Conservation (phyloP, 2,113 vertebrate species). For the Elanus axillaris region DNA sequence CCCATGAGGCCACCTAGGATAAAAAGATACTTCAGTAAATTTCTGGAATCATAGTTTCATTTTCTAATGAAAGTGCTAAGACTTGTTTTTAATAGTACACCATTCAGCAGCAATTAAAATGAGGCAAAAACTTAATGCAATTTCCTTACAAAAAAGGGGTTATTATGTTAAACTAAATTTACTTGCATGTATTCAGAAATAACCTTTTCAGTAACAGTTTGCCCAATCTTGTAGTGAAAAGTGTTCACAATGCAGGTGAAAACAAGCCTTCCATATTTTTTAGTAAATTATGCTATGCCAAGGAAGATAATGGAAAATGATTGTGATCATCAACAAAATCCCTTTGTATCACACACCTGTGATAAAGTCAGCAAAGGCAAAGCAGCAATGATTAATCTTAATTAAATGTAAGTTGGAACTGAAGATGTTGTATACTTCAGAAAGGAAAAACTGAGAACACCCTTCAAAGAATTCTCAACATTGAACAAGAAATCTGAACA, state of each 20-base stretch:
- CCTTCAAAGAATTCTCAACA: not conserved
- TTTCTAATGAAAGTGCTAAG: not conserved
- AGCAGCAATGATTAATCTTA: not conserved
- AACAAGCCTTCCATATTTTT: not conserved
- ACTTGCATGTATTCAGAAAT: not conserved
- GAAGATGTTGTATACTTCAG: not conserved
- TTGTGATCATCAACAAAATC: not conserved
- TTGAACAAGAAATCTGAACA: not conserved
- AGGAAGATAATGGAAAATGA: not conserved
- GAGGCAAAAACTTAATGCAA: not conserved
- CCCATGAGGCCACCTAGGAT: constrained; percentile 93
- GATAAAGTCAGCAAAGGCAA: not conserved
- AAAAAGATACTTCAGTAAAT: not conserved
- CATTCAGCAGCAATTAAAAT: not conserved
- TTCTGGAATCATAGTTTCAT: not conserved
- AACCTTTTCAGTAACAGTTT: not conserved
- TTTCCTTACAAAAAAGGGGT: not conserved
- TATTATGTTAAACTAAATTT: not conserved
- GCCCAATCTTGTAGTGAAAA: not conserved
- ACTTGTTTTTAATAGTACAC: not conserved
- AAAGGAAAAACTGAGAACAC: not conserved
- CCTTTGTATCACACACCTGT: not conserved
- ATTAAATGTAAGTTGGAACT: not conserved
- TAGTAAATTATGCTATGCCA: not conserved
- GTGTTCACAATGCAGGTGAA: not conserved